A percentile compares a stretch with the other conserved stretches of the same genome.
Evolutionary conservation across 2,888 invertebrate species (phyloP).

Genomic region (Tenthredo mesomela): DNA sequence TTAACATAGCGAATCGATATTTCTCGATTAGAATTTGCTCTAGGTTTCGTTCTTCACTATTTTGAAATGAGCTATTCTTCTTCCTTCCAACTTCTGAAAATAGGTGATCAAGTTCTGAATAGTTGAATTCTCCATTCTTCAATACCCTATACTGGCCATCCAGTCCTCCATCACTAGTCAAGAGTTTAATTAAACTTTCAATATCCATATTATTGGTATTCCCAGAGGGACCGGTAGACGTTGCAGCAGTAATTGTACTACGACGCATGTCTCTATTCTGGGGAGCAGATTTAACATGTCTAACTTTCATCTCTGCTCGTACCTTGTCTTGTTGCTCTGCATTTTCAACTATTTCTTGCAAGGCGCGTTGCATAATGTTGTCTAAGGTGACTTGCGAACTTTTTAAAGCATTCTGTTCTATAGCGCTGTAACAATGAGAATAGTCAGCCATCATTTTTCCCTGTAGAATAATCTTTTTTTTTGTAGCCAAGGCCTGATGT

Average conservation of each 20-base stretch:
- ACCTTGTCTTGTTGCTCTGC: constrained; percentile 55
- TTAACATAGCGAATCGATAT: constrained; percentile 55
- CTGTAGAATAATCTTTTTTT: constrained; percentile 55
- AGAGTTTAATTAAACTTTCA: background rate
- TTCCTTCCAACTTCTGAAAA: background rate
- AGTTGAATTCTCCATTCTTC: background rate
- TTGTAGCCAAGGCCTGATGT: constrained; percentile 50
- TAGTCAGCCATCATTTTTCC: constrained; percentile 52
- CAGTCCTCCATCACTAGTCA: background rate
- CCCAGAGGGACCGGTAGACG: background rate
- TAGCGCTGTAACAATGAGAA: constrained; percentile 49
- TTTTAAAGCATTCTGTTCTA: constrained; percentile 26
- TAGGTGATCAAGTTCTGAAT: background rate
- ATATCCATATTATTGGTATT: background rate
- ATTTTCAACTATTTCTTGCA: constrained; percentile 53
- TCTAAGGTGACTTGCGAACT: constrained; percentile 49
- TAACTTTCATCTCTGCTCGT: constrained; percentile 49
- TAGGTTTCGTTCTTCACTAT: constrained; percentile 43
- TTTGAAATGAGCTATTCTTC: background rate
- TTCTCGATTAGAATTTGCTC: constrained; percentile 54
- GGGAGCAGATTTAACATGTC: constrained; percentile 26
- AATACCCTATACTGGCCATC: background rate
- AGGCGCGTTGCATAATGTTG: constrained; percentile 53
- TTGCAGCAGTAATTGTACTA: constrained; percentile 32
- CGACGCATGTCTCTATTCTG: background rate